A percentile compares a stretch with the other conserved stretches of the same genome.
Conservation (phyloP, 2,113 vertebrate genomes). For the Phalacrocorax pelagicus region DNA sequence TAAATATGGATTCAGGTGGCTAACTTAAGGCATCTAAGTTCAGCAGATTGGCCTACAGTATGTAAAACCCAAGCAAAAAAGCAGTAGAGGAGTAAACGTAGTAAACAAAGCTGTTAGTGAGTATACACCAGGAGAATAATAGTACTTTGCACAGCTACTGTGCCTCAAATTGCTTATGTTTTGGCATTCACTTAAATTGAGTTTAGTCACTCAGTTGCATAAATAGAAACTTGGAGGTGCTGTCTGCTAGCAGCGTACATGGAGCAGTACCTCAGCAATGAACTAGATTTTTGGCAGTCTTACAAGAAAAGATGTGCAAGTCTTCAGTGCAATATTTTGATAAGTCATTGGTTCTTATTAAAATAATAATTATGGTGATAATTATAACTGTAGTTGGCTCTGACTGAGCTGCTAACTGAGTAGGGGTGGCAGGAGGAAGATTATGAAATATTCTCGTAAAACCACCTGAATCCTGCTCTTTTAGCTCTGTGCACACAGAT, state of each 20-base stretch:
- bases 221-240: neutral
- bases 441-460: neutral
- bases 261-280: neutral
- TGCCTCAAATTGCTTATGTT: slow-evolving; percentile 18
- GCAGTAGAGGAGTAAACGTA: slow-evolving; percentile 16
- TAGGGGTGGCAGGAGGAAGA: neutral
- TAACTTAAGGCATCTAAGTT: neutral
- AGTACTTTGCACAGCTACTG: slow-evolving; percentile 19
- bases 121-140: slow-evolving; percentile 29
- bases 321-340: slow-evolving; percentile 52
- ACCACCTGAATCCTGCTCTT: neutral
- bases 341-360: slow-evolving; percentile 68
- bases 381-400: slow-evolving; percentile 55
- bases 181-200: neutral
- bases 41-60: neutral
- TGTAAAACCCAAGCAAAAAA: slow-evolving; percentile 7
- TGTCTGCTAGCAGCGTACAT: neutral
- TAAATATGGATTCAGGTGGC: neutral
- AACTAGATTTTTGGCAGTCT: neutral
- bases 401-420: slow-evolving; percentile 46
- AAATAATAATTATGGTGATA: slow-evolving; percentile 71
- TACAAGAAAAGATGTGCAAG: neutral
- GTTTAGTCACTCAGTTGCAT: slow-evolving; percentile 2
- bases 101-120: slow-evolving; percentile 65
- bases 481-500: neutral